A percentile compares a stretch with the other conserved stretches of the same genome.
Evolutionary conservation across 2,113 vertebrate genomes (phyloP).

Genomic region (Synchiropus splendidus): DNA sequence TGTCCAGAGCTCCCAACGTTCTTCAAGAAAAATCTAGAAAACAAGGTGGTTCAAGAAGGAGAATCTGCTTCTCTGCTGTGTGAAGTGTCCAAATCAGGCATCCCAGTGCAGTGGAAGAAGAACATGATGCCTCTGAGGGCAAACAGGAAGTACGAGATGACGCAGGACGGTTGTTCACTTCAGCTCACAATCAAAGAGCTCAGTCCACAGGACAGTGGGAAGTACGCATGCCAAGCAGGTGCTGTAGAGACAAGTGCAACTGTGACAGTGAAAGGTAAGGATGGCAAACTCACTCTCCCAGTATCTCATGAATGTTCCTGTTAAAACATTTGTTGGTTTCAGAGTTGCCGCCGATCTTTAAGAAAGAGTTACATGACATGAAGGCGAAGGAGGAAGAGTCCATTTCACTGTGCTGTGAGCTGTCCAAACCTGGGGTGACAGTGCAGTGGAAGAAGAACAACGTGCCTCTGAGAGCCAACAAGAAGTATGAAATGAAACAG

Average conservation of each 20-base stretch:
- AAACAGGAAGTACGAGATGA: slow-evolving; percentile 57
- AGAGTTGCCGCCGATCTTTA: slow-evolving; percentile 49
- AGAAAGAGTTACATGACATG: slow-evolving; percentile 49
- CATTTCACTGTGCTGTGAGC: slow-evolving; percentile 54
- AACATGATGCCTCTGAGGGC: slow-evolving; percentile 47
- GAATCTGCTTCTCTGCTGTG: slow-evolving; percentile 22
- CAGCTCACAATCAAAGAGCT: slow-evolving; percentile 45
- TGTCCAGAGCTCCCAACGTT: slow-evolving; percentile 29
- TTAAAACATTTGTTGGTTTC: not conserved
- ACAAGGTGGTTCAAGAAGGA: slow-evolving; percentile 22
- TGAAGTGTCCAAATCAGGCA: slow-evolving; percentile 44
- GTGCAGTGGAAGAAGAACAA: slow-evolving; percentile 69
- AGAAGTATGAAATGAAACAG: slow-evolving; percentile 67
- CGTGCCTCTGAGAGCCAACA: slow-evolving; percentile 45
- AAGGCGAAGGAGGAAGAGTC: slow-evolving; percentile 56
- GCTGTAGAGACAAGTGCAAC: slow-evolving; percentile 27
- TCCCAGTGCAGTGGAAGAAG: slow-evolving; percentile 52
- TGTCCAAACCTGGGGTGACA: slow-evolving; percentile 55
- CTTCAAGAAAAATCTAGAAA: slow-evolving; percentile 16
- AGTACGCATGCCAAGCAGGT: slow-evolving; percentile 31
- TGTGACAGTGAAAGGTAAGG: slow-evolving; percentile 66
- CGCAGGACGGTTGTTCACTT: slow-evolving; percentile 36
- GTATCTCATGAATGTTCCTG: too few relatives aligned
- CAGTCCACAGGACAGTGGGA: slow-evolving; percentile 39
- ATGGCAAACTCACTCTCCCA: too few relatives aligned